Base-by-base conservation (phyloP, 2,113 vertebrate species). In the Hippotragus niger region DNA sequence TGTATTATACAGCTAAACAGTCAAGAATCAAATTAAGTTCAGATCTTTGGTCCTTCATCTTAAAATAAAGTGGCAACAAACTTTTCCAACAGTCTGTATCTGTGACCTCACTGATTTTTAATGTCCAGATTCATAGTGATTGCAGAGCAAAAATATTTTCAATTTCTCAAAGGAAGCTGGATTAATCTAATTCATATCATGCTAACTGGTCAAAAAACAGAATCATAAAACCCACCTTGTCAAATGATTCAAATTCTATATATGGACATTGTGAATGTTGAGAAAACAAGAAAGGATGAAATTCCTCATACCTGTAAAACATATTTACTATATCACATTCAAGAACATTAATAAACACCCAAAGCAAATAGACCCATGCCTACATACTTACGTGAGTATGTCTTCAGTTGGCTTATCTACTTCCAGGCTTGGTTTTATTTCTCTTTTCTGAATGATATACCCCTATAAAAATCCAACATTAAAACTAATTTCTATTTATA, bases 251-350 rank as follows among this genome's bases (percentile, higher is more conserved):
- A 99, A 99, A 99, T 98, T 99, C 99, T 98, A 99, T 98, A 98
- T 99, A 98, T 0, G 99, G 99, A 97, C 99, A 99, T 92, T 99
- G 99, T 97, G 98, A 98, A 98, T 99, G 99, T 98, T 99, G 99
- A 88, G 99, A 99, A 98, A 99, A 99, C 96, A 99, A 99, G 98
- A 99, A 99, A 96, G 99, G 99, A 98, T 99, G 99, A 98, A 99
- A 99, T 97, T 99, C 99, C 95, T 99, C 99, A 97, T 99, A 99
- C 98, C 99, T 99, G 98, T 93, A 99, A 98, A 98, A 98, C 60
- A 98, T 58, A 98, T 98, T 94, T 96, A 95, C 96, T 98, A 93
- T 93, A 98, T 98, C 91, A 98, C 87, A 98, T 97, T 94, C 97
- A 96, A 96, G 87, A 96, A 96, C 17, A 95, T 88, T 64, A 89